Conservation (phyloP, 2,797 vertebrate genomes). For the Remorina albescens region DNA sequence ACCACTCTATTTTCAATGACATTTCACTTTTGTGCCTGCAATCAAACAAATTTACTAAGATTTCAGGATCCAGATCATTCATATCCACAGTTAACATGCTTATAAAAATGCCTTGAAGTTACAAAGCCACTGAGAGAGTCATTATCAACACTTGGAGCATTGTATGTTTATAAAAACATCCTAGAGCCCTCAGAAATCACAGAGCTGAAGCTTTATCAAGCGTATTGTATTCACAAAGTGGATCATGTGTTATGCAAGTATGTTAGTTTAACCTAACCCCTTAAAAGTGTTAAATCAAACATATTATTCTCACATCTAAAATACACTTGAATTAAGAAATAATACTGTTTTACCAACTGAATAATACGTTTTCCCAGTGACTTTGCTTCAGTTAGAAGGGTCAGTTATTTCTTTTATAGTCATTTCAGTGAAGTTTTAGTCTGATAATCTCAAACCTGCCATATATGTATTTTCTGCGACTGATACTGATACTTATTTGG, state of each 20-base stretch:
- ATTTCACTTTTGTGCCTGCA: neutral
- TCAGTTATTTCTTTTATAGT: neutral
- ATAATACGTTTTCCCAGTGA: neutral
- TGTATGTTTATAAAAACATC: neutral
- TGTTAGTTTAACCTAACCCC: neutral
- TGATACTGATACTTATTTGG: slow-evolving; percentile 20
- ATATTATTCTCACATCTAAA: neutral
- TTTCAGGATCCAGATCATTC: neutral
- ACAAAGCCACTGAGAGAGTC: neutral
- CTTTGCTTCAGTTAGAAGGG: neutral
- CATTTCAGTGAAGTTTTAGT: neutral
- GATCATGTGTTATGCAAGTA: neutral
- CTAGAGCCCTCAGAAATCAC: neutral
- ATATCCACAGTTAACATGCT: neutral
- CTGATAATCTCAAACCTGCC: neutral
- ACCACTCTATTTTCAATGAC: neutral
- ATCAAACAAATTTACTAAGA: neutral
- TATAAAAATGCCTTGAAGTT: neutral
- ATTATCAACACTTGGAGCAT: neutral
- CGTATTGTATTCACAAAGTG: too few relatives aligned
- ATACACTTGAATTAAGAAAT: too few relatives aligned
- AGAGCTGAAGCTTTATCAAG: neutral
- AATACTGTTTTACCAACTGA: neutral
- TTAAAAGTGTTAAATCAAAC: neutral
- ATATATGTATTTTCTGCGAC: neutral